These are phyloP conservation scores for Didymodactylos carnosus DNA, from an alignment of 2,888 invertebrate species.

Conservation along the genomic window DNA sequence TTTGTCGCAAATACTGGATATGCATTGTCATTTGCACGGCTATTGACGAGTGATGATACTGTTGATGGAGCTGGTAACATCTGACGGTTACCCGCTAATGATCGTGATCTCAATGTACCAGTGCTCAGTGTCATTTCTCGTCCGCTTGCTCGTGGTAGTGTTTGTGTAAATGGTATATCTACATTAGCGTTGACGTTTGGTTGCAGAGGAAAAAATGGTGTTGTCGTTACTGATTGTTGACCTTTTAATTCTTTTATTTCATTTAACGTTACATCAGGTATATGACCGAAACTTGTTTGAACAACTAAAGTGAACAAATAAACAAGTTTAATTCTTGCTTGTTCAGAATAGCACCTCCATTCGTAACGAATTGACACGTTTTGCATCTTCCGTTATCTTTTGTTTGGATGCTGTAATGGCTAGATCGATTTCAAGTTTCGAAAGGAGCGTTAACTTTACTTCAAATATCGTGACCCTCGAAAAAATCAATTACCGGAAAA, in stretches of 20 bases:
- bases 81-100: too few species aligned
- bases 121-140: neutral
- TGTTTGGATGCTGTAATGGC: too few species aligned
- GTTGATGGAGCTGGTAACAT: neutral
- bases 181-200: neutral
- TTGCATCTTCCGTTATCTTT: too few species aligned
- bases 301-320: too few species aligned
- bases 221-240: neutral
- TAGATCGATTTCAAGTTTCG: too few species aligned
- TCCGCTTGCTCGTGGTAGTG: neutral
- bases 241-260: neutral
- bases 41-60: neutral
- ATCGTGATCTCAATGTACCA: neutral
- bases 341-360: too few species aligned
- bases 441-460: too few species aligned
- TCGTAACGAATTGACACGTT: too few species aligned
- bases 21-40: neutral
- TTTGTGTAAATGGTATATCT: neutral
- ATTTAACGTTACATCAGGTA: neutral
- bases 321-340: too few species aligned
- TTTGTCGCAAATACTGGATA: neutral
- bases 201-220: neutral
- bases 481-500: too few species aligned
- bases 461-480: too few species aligned
- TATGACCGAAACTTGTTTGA: neutral